Conservation (phyloP, 2,797 vertebrate genomes). For the Carcharodon carcharias region DNA sequence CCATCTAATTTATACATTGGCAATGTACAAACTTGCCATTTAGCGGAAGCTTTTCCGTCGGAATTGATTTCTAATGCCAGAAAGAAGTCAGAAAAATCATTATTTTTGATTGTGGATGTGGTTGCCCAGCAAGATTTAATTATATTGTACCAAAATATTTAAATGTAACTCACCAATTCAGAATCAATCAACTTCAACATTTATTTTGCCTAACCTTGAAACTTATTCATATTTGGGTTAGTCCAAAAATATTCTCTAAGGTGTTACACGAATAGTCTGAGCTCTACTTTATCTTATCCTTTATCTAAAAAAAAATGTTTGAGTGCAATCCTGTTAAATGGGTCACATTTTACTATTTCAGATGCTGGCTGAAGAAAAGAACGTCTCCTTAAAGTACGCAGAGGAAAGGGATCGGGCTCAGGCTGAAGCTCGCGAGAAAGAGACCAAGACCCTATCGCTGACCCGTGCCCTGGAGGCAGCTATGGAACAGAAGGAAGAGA, state of each 20-base stretch:
- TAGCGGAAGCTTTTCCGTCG: not conserved
- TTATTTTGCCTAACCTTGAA: not conserved
- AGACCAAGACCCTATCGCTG: conserved; percentile 80
- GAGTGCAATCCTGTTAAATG: conserved; percentile 12
- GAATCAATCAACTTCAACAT: not conserved
- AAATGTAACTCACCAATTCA: not conserved
- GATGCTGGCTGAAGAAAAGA: conserved; percentile 94
- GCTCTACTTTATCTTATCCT: not conserved
- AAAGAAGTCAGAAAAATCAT: not conserved
- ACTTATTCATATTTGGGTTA: not conserved
- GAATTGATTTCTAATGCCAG: not conserved
- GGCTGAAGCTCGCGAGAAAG: conserved; percentile 92
- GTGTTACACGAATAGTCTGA: not conserved
- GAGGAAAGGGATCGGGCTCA: conserved; percentile 91
- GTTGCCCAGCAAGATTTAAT: not conserved
- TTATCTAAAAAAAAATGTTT: not conserved
- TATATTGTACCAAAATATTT: not conserved
- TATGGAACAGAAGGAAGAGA: conserved; percentile 75
- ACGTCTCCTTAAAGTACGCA: conserved; percentile 78
- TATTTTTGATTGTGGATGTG: not conserved
- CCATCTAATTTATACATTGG: not conserved
- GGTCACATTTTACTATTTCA: conserved; percentile 45
- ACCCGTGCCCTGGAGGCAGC: conserved; percentile 80
- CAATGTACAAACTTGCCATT: not conserved
- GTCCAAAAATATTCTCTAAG: not conserved